Base-by-base conservation (phyloP, 2,797 vertebrate species). In the Microctenopoma steveboyesi region DNA sequence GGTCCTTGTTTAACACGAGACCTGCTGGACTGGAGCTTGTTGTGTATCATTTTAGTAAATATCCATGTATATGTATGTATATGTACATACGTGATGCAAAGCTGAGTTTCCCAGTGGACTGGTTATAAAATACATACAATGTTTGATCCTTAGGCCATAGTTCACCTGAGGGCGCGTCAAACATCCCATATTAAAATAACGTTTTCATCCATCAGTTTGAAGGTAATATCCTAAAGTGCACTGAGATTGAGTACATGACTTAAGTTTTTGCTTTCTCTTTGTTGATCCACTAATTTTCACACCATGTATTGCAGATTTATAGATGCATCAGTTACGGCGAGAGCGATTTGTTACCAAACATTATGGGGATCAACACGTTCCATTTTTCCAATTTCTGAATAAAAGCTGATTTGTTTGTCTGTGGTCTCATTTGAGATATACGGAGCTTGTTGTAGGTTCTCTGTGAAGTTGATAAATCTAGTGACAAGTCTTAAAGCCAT, bases 311-410 rank as follows among this genome's bases (percentile, higher is more conserved):
- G 3, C 15, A 45, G 11, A 83, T 78, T 61, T 53, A 15, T 33
- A 27, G 13, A 76, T 87, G 69, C 78, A 68, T 69, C 45, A 33
- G 18, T 16, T 27, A 42, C 47, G 54, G 72, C 70, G 58, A 75
- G 86, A 75, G 51, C 59, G 77, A 79, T 78, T 64, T 79, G 54
- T 60, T 58, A 10, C 35, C 57, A 65, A 82, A 78, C 33, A 64
- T 62, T 71, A 54, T 59, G 70, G 71, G 73, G 74, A 74, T 63
- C 61, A 57, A 57, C 55, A 50, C 46, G 61, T 61, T 47, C 15
- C 27, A 52, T 65, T 74, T 74, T 71, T 40, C 28, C 30, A 40
- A 69, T 82, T 77, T 68, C 59, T 63, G 39, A 75, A 80, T 22
- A 22, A 67, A 77, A 79, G 51, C 45, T 59, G 53, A 73, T 79